Base-by-base conservation (phyloP, 2,888 invertebrate species). In the Timema cristinae region DNA sequence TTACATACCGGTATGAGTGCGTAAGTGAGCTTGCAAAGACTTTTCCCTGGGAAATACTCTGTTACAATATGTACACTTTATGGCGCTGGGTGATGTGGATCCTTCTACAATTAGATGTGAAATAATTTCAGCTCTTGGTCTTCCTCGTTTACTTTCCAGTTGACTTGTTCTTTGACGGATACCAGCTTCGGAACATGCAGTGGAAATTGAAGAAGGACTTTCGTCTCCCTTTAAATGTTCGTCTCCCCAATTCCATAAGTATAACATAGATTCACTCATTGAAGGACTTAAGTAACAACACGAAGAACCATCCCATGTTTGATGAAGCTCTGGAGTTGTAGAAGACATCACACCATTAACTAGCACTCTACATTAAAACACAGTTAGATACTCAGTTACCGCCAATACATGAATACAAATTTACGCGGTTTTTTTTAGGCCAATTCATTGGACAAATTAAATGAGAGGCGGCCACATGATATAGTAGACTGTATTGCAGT, bases 1-100 rank as follows among this genome's bases (percentile, higher is more conserved):
- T 63, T 9, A 48, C 63, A 32, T 79, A 88, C 88, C 88, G 80
- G 88, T 89, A 77, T 89, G 89, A 7, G 88, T 89, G 76, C 89
- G 82, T 51, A 88, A 79, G 79, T 88, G 89, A 16, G 91, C 91
- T 79, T 91, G 90, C 0, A 91, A 83, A 10, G 90, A 90, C 81
- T 92, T 92, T 79, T 91, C 91, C 76, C 91, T 82, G 1, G 92
- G 92, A 79, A 92, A 92, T 47, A 91, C 90, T 72, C 92, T 82
- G 75, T 87, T 86, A 81, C 92, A 91, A 77, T 85, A 88, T 70
- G 85, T 85, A 80, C 92, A 92, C 79, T 90, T 90, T 76, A 91
- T 91, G 73, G 87, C 86, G 79, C 89, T 89, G 8, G 87, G 87
- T 11, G 89, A 89, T 49, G 88, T 87, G 66, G 89, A 87, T 56